These are phyloP conservation scores for Meteorus sp. DNA, from an alignment of 1,140 invertebrate species.

Conservation along the genomic window DNA sequence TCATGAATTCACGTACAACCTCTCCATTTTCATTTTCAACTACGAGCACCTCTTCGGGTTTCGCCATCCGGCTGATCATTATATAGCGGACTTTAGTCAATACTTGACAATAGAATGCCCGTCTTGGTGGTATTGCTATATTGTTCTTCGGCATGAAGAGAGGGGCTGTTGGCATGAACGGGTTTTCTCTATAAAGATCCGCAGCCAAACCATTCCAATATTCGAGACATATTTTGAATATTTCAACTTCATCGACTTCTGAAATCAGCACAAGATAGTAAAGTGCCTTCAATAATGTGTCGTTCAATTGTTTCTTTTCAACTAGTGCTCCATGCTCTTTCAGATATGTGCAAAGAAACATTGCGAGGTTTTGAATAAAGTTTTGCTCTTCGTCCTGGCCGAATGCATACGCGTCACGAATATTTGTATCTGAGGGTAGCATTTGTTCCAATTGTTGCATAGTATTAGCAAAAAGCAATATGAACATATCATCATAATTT, in stretches of 20 bases:
- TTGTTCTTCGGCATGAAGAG: constrained; percentile 54
- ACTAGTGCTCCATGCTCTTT: constrained; percentile 93
- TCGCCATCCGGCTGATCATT: constrained; percentile 99
- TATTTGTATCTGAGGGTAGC: constrained; percentile 87
- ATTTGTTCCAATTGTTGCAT: constrained; percentile 91
- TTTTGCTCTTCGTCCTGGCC: constrained; percentile 97
- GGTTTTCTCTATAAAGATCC: constrained; percentile 85
- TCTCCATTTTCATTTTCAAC: constrained; percentile 99
- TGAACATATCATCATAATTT: constrained; percentile 92
- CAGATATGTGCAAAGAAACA: constrained; percentile 96
- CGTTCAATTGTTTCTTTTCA: constrained; percentile 76
- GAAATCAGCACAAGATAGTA: constrained; percentile 96
- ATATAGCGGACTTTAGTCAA: constrained; percentile 93
- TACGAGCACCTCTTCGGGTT: constrained; percentile 99
- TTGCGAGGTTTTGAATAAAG: constrained; percentile 97
- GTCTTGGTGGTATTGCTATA: constrained; percentile 54
- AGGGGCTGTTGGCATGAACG: constrained; percentile 52
- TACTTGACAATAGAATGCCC: constrained; percentile 77
- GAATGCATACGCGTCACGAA: constrained; percentile 88
- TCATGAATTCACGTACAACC: constrained; percentile 99
- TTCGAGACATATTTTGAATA: constrained; percentile 99
- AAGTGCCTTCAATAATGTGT: constrained; percentile 78
- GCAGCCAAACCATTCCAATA: constrained; percentile 96
- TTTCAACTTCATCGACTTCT: constrained; percentile 98
- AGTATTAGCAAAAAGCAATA: constrained; percentile 84